Conservation (phyloP, 2,113 vertebrate species). For the Hydrolagus affinis region DNA sequence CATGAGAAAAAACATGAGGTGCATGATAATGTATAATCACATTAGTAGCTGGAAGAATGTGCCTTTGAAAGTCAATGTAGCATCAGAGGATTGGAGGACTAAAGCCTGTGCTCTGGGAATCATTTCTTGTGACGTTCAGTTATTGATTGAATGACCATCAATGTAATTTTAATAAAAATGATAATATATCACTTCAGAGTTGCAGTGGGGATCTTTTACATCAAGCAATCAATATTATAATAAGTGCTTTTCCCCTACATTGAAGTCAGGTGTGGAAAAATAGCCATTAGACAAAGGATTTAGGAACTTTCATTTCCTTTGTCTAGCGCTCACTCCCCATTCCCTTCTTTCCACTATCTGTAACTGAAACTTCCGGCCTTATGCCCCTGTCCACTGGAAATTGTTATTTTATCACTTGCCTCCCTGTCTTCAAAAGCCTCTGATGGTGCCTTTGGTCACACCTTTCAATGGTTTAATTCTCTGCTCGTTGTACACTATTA, state of each 20-base stretch:
- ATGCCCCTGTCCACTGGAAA: too few species aligned
- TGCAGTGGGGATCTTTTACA: neutral
- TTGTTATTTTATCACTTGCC: too few species aligned
- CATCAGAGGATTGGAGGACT: neutral
- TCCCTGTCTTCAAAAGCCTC: too few species aligned
- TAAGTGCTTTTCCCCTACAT: neutral
- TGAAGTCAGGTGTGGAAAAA: neutral
- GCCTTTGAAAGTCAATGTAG: neutral
- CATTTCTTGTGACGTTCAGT: neutral
- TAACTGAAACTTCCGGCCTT: too few species aligned
- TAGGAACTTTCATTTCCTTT: neutral
- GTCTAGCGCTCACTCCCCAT: too few species aligned
- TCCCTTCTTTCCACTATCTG: too few species aligned
- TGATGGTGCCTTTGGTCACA: too few species aligned
- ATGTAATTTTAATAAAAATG: conserved; percentile 27
- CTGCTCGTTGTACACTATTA: too few species aligned
- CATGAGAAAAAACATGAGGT: too few species aligned
- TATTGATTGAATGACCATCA: conserved; percentile 22
- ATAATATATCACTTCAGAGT: conserved; percentile 7
- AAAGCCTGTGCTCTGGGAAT: neutral
- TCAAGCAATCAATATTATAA: conserved; percentile 14
- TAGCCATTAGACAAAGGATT: neutral
- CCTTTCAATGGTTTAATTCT: too few species aligned
- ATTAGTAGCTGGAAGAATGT: neutral
- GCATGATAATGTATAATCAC: too few species aligned